Evolutionary conservation across 2,888 invertebrate genomes (phyloP), one percentile per base, ranked within the genome.

Genomic region (Eremobia ochroleuca): DNA sequence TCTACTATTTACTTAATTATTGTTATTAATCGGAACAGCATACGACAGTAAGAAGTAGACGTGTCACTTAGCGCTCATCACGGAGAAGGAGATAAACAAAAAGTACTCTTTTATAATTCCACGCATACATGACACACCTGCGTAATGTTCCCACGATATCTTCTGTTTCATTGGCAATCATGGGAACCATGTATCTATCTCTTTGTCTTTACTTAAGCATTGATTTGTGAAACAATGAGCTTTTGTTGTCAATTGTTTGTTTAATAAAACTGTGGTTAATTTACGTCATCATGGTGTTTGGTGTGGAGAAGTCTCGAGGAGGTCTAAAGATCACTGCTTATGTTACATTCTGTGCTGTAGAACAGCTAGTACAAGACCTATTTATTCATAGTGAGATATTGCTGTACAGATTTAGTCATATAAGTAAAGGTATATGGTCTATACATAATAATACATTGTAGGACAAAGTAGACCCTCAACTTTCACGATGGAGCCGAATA

Each of bases 61-160:
- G 58, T 86, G 83, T 86, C 80, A 80, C 78, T 83, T 82, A 83
- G 72, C 65, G 76, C 81, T 71, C 77, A 82, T 82, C 77, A 83
- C n/a, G 67, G 69, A 62, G 69, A 5, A 73, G 58, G 64, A 65
- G 69, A 78, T 75, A 77, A 86, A 90, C 82, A 91, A 91, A 91
- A 90, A 91, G 90, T 88, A 88, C 86, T 86, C 87, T 90, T 91
- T 90, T 91, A 90, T 91, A 91, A 92, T 91, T 91, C 90, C 91
- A 81, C 85, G 85, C 87, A 89, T 90, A 69, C 64, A 70, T 73
- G 69, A 85, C 85, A 90, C 95, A 95, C 95, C 95, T 95, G 95
- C 92, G 89, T 82, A 84, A 77, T 81, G 77, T 95, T 95, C 95
- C 92, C 95, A 95, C 95, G 95, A 92, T 92, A 92, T 91, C 90